A percentile compares a stretch with the other conserved stretches of the same genome.
phyloP scores from a whole-genome alignment of 2,113 vertebrate species.

The Tautogolabrus adspersus region DNA sequence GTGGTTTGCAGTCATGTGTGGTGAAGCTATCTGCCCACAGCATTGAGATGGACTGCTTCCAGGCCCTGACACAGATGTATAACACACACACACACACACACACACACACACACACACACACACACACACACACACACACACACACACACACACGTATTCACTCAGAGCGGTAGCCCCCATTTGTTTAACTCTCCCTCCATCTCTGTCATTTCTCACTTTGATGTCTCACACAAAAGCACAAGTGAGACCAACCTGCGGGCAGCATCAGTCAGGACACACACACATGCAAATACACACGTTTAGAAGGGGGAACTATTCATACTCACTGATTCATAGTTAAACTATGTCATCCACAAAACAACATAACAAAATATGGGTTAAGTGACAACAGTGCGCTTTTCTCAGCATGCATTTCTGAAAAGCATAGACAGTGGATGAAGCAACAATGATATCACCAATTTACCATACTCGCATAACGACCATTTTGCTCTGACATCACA shows the following conservation, averaged over 20 bases:
- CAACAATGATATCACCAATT: background rate
- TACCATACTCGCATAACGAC: background rate
- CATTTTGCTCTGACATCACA: background rate
- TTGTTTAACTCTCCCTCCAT: constrained; percentile 60
- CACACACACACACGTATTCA: background rate
- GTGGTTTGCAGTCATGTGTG: constrained; percentile 75
- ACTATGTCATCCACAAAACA: constrained; percentile 30
- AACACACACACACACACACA: constrained; percentile 16
- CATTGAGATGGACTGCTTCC: constrained; percentile 61
- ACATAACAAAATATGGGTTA: constrained; percentile 44
- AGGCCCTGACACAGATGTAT: constrained; percentile 52
- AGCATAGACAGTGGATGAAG: background rate
- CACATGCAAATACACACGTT: constrained; percentile 3
- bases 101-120: constrained; percentile 24
- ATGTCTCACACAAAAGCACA: constrained; percentile 59
- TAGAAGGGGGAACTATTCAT: constrained; percentile 5
- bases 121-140: constrained; percentile 3
- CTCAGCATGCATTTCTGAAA: constrained; percentile 8
- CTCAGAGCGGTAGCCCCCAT: constrained; percentile 50
- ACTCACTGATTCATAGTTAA: constrained; percentile 48
- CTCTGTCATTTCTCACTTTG: constrained; percentile 67
- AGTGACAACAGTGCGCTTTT: constrained; percentile 34
- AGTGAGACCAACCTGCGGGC: constrained; percentile 67
- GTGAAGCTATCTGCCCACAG: constrained; percentile 67
- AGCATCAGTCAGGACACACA: constrained; percentile 41